Evolutionary conservation across 2,797 vertebrate genomes (phyloP).

Genomic region (Sebastiscus albofasciatus): DNA sequence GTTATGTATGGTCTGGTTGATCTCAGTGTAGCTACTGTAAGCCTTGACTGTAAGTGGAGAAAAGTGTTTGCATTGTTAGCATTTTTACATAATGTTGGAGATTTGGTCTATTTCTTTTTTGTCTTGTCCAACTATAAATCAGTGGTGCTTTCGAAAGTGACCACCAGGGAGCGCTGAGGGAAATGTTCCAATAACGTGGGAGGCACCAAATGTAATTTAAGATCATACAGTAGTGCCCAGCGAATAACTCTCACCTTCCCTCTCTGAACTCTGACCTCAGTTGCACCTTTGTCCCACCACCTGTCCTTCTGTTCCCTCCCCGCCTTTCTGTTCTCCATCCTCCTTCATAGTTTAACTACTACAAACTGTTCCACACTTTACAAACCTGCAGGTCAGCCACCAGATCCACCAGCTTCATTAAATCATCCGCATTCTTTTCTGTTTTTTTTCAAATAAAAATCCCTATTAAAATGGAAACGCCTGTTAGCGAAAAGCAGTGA

Average conservation of each 20-base stretch:
- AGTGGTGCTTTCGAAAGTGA: background rate
- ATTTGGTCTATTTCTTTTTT: background rate
- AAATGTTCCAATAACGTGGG: background rate
- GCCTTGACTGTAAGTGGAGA: background rate
- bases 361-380: background rate
- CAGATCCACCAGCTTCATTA: slow-evolving; percentile 7
- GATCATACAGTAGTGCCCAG: background rate
- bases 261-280: background rate
- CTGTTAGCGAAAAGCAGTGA: no score
- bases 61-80: background rate
- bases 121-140: slow-evolving; percentile 12
- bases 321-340: background rate
- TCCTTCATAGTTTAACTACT: background rate
- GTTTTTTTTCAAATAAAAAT: no score
- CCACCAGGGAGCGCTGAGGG: background rate
- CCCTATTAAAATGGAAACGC: no score
- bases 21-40: background rate
- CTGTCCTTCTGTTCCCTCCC: background rate
- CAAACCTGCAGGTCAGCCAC: background rate
- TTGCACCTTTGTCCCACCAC: background rate
- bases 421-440: no score
- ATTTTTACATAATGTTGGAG: background rate
- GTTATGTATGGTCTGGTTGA: background rate
- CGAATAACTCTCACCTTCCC: background rate
- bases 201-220: slow-evolving; percentile 20